Conservation (phyloP, 1,140 invertebrate genomes). For the Ceratosolen fusciceps region DNA sequence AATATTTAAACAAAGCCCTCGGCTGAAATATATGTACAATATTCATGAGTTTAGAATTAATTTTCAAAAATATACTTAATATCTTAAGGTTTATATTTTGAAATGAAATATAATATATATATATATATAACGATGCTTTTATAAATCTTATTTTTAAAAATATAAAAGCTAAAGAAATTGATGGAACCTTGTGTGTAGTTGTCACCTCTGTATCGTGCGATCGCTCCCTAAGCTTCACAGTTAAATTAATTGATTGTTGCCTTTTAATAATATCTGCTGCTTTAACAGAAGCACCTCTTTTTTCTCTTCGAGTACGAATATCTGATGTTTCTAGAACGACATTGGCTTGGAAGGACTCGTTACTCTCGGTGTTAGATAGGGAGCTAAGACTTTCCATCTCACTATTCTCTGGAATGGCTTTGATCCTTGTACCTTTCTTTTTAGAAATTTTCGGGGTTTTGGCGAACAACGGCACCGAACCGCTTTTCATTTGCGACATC, state of each 20-base stretch:
- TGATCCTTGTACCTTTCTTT: slow-evolving; percentile 57
- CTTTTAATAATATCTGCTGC: slow-evolving; percentile 59
- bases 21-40: no score
- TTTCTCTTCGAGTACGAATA: slow-evolving; percentile 36
- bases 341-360: neutral
- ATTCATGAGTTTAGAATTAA: no score
- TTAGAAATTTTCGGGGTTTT: slow-evolving; percentile 63
- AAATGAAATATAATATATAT: no score
- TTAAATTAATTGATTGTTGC: slow-evolving; percentile 54
- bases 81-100: no score
- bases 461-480: slow-evolving; percentile 55
- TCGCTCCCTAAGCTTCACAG: slow-evolving; percentile 52
- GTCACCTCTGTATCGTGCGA: slow-evolving; percentile 29
- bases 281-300: slow-evolving; percentile 58
- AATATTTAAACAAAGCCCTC: neutral
- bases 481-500: slow-evolving; percentile 53
- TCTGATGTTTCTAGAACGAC: slow-evolving; percentile 34
- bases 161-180: no score
- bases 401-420: slow-evolving; percentile 64
- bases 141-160: no score
- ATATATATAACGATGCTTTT: no score
- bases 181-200: slow-evolving; percentile 15
- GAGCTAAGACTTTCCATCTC: slow-evolving; percentile 36
- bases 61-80: no score
- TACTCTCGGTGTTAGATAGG: neutral